Conservation (phyloP, 2,797 vertebrate genomes). For the Lepilemur ruficaudatus region DNA sequence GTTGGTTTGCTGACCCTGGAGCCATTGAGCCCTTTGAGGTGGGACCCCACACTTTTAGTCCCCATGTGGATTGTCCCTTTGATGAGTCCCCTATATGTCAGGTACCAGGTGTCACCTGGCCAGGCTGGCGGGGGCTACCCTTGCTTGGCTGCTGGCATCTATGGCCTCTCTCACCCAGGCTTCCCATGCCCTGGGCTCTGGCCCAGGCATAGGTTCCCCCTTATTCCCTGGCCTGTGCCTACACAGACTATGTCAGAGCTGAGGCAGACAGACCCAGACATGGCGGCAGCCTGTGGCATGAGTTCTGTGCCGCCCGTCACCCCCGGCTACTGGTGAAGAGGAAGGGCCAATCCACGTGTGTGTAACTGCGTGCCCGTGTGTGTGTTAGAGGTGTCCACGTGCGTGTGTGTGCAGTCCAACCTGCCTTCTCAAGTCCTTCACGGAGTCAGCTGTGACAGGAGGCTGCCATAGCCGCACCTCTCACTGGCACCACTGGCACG, state of each 20-base stretch:
- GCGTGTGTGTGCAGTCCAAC: not conserved
- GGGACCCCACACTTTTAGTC: not conserved
- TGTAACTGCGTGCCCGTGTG: fast-evolving
- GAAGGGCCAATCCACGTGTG: no score
- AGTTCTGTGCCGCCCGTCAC: not conserved
- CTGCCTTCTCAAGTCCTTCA: not conserved
- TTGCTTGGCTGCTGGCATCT: not conserved
- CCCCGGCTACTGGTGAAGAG: not conserved
- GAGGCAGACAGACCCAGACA: not conserved
- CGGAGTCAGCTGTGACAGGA: not conserved
- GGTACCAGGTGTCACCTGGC: not conserved
- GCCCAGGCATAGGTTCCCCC: not conserved
- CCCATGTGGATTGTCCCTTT: not conserved
- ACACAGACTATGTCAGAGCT: not conserved
- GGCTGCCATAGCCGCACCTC: not conserved
- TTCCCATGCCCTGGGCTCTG: not conserved
- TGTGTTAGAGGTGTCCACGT: not conserved
- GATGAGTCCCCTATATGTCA: not conserved
- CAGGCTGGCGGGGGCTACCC: not conserved
- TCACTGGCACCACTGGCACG: not conserved
- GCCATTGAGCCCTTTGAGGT: not conserved
- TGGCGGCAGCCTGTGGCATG: not conserved
- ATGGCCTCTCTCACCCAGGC: not conserved
- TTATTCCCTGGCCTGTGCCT: not conserved
- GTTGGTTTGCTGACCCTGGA: not conserved